Evolutionary conservation across 1,140 invertebrate genomes (phyloP).

Genomic region (Drosophila malerkotliana): DNA sequence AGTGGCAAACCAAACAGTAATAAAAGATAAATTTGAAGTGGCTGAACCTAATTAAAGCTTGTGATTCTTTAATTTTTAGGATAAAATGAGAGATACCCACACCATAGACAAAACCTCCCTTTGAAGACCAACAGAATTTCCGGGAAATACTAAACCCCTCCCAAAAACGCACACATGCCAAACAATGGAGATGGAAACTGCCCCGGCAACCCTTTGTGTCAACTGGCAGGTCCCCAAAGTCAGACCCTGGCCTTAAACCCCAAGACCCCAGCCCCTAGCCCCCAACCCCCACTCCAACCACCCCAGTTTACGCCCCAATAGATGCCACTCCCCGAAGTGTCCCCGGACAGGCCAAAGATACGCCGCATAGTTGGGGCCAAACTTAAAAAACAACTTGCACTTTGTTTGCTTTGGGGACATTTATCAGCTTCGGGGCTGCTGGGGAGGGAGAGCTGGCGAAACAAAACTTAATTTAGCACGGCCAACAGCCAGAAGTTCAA

Average conservation of each 20-base stretch:
- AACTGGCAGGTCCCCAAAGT: constrained; percentile 62
- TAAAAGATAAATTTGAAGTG: neutral
- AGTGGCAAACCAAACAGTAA: neutral
- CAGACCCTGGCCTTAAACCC: constrained; percentile 15
- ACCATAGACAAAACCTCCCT: neutral
- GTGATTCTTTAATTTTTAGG: constrained; percentile 13
- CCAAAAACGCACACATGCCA: constrained; percentile 17
- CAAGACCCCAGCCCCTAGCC: constrained; percentile 11
- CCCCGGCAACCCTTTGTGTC: constrained; percentile 51
- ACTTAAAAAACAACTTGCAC: constrained; percentile 80
- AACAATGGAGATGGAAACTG: constrained; percentile 28
- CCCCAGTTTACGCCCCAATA: neutral
- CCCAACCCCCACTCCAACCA: constrained; percentile 3
- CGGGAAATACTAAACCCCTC: neutral
- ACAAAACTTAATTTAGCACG: constrained; percentile 79
- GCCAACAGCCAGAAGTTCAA: constrained; percentile 71
- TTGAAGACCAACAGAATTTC: constrained; percentile 12
- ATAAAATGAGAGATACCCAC: neutral
- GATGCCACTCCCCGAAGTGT: constrained; percentile 27
- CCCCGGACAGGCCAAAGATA: constrained; percentile 54
- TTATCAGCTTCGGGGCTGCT: constrained; percentile 57
- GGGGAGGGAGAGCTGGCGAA: constrained; percentile 48
- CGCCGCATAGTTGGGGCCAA: constrained; percentile 66
- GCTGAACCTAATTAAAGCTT: neutral
- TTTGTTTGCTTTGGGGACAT: constrained; percentile 78